phyloP scores from a whole-genome alignment of 1,140 invertebrate species.

The Trichonephila clavipes region DNA sequence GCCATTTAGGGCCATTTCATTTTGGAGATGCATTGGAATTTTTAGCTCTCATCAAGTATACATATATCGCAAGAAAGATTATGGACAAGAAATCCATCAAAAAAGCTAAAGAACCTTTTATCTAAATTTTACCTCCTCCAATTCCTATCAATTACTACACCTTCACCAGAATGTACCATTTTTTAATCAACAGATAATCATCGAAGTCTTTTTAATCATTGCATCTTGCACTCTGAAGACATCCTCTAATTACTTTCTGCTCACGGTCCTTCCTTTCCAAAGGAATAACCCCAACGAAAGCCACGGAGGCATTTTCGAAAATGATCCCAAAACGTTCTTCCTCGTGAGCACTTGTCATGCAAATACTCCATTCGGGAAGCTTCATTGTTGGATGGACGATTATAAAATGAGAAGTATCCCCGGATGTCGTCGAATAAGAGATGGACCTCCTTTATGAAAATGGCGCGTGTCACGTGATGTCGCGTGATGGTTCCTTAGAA shows the following conservation, averaged over 20 bases:
- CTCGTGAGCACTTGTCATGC: constrained; percentile 15
- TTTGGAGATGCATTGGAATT: no score
- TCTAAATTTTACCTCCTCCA: no score
- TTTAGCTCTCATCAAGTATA: no score
- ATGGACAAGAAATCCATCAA: no score
- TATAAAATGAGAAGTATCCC: neutral
- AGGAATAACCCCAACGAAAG: neutral
- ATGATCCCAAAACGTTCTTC: neutral
- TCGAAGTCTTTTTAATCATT: neutral
- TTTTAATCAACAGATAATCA: neutral
- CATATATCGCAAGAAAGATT: no score
- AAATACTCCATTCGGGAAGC: constrained; percentile 12
- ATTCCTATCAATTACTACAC: neutral
- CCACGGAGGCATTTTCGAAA: neutral
- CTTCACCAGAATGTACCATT: neutral
- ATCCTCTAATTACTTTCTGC: neutral
- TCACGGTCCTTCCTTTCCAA: neutral
- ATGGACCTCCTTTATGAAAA: constrained; percentile 36
- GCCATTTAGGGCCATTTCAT: no score
- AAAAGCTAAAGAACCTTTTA: no score
- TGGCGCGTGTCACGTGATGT: constrained; percentile 7
- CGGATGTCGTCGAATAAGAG: neutral
- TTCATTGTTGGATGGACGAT: constrained; percentile 16
- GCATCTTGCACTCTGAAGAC: neutral
- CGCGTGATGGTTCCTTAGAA: neutral